Evolutionary conservation across 2,888 invertebrate genomes (phyloP).

Genomic region (Gisinianus flammeolus): DNA sequence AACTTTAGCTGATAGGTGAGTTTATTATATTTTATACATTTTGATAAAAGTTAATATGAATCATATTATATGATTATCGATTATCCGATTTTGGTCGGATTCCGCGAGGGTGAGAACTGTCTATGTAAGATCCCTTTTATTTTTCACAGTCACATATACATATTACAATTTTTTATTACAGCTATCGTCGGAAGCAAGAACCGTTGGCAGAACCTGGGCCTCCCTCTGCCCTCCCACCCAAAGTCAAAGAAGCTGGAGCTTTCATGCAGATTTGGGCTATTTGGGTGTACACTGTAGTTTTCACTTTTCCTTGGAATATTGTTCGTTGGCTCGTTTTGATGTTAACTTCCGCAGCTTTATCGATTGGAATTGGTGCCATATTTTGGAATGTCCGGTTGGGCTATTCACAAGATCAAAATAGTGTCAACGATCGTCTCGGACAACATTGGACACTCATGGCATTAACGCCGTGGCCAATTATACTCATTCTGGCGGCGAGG

Average conservation of each 20-base stretch:
- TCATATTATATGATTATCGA: too few relatives aligned
- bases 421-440: conserved; percentile 70
- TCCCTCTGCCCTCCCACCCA: conserved; percentile 75
- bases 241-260: conserved; percentile 70
- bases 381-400: conserved; percentile 77
- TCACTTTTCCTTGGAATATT: conserved; percentile 84
- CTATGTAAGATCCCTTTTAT: too few relatives aligned
- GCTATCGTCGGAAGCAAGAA: conserved; percentile 74
- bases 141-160: conserved; percentile 93
- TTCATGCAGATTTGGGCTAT: conserved; percentile 75
- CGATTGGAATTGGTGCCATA: conserved; percentile 81
- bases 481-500: conserved; percentile 68
- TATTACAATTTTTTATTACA: conserved; percentile 68
- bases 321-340: conserved; percentile 79
- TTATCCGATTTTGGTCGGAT: too few relatives aligned
- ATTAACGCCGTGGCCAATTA: conserved; percentile 77
- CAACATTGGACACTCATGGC: conserved; percentile 84
- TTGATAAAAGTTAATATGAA: too few relatives aligned
- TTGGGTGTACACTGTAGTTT: conserved; percentile 69
- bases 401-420: conserved; percentile 64
- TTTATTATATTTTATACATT: too few relatives aligned
- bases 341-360: conserved; percentile 79
- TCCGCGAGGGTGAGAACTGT: too few relatives aligned
- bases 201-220: conserved; percentile 75
- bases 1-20: not conserved